phyloP scores from a whole-genome alignment of 2,113 vertebrate species.

The Callipepla squamata region DNA sequence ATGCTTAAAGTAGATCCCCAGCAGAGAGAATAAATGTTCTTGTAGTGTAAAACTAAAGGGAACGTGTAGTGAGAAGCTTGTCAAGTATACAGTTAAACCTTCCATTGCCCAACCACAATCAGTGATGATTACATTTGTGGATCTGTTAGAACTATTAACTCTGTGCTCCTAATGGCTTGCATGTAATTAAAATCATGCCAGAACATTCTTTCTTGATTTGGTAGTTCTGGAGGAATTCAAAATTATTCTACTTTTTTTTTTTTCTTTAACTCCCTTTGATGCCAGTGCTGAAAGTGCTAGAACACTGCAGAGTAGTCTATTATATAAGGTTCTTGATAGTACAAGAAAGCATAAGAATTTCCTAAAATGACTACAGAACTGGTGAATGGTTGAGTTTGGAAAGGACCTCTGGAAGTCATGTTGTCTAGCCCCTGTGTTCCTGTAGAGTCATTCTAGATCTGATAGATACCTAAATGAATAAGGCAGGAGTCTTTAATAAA shows the following conservation, averaged over 20 bases:
- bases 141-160: not conserved
- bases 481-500: not conserved
- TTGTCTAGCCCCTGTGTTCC: not conserved
- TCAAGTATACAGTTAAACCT: not conserved
- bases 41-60: not conserved
- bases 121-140: not conserved
- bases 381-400: not conserved
- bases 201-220: not conserved
- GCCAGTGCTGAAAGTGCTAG: not conserved
- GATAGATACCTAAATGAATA: not conserved
- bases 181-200: not conserved
- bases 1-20: not conserved
- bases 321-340: not conserved
- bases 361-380: not conserved
- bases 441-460: not conserved
- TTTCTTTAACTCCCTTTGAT: not conserved
- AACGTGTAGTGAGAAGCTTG: not conserved
- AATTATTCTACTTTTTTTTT: not conserved
- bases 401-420: not conserved
- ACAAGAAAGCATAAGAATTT: not conserved
- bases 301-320: not conserved
- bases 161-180: not conserved
- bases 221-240: not conserved
- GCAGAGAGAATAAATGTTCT: not conserved
- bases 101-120: not conserved